Conservation (phyloP, 2,888 invertebrate genomes). For the Thymelicus lineola region DNA sequence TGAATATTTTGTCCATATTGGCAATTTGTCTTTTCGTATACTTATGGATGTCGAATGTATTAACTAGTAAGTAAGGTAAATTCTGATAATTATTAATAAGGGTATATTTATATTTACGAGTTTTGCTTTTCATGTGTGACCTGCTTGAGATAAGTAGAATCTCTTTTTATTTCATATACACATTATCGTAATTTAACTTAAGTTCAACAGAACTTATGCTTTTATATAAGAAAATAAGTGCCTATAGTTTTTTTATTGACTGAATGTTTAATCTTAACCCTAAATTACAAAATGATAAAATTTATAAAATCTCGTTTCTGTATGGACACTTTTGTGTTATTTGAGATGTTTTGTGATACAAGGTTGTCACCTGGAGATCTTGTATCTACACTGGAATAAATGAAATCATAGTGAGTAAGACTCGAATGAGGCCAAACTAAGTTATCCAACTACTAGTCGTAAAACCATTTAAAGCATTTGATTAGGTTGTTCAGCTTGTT, state of each 20-base stretch:
- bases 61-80: slow-evolving; percentile 25
- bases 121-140: slow-evolving; percentile 34
- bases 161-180: slow-evolving; percentile 19
- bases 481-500: not conserved
- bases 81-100: slow-evolving; percentile 23
- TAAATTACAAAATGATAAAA: slow-evolving; percentile 15
- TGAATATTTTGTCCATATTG: slow-evolving; percentile 21
- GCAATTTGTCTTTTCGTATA: slow-evolving; percentile 14
- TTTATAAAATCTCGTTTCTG: slow-evolving; percentile 2
- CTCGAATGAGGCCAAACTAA: not conserved
- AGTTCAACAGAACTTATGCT: slow-evolving; percentile 12
- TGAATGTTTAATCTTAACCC: slow-evolving; percentile 11
- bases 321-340: not conserved
- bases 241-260: slow-evolving; percentile 19
- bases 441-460: not conserved
- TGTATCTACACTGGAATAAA: not conserved
- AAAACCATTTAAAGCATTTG: not conserved
- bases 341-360: not conserved
- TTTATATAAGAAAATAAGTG: slow-evolving; percentile 24
- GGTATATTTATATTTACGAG: slow-evolving; percentile 30
- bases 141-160: slow-evolving; percentile 23
- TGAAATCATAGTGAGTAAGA: not conserved
- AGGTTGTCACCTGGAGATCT: not conserved
- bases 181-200: slow-evolving; percentile 6
- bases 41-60: slow-evolving; percentile 22